Evolutionary conservation across 2,797 vertebrate genomes (phyloP).

Genomic region (Meriones psammophilus): DNA sequence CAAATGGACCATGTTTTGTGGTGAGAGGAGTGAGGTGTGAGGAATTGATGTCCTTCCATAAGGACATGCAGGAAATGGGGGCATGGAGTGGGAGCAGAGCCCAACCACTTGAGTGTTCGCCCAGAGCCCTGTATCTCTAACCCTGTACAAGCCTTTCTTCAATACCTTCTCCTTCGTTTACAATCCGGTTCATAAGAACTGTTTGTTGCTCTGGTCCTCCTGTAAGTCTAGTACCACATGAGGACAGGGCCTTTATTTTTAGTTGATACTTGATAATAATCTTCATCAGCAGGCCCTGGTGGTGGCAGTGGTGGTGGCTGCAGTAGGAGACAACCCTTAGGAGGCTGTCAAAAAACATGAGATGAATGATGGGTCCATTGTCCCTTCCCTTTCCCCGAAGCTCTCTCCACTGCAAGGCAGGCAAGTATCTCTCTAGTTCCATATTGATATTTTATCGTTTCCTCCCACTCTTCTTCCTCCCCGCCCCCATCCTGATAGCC

Average conservation of each 20-base stretch:
- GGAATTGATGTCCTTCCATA: background rate
- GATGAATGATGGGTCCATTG: background rate
- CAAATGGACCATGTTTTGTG: background rate
- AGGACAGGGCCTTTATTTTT: background rate
- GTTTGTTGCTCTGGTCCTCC: background rate
- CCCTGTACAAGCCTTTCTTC: background rate
- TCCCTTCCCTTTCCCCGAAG: background rate
- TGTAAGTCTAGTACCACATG: background rate
- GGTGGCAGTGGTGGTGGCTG: fast-evolving
- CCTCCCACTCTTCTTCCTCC: background rate
- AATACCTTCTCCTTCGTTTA: background rate
- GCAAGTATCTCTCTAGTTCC: background rate
- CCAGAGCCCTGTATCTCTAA: background rate
- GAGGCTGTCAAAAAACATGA: background rate
- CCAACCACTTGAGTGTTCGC: background rate
- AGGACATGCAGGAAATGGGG: background rate
- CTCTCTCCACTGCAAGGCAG: background rate
- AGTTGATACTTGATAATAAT: background rate
- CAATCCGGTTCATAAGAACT: background rate
- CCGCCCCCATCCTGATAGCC: constrained; percentile 69
- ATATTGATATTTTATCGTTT: background rate
- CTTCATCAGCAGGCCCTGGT: background rate
- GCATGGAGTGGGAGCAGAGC: background rate
- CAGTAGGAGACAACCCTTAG: background rate
- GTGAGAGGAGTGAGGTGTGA: background rate